Percentiles rank a stretch among this genome's conserved stretches.
phyloP scores from a whole-genome alignment of 1,140 invertebrate genomes.

The Eriosoma lanigerum region DNA sequence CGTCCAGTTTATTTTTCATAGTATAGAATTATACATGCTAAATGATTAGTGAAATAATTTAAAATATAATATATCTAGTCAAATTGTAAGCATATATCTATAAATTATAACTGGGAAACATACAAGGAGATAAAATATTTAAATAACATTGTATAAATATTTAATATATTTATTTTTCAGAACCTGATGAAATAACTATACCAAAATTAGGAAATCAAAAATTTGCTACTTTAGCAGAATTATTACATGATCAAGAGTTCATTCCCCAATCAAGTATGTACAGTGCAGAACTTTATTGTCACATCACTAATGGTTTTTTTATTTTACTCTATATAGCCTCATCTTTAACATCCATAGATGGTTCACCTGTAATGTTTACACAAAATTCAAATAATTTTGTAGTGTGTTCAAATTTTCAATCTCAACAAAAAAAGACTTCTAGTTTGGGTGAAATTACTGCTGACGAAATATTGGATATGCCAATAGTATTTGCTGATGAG shows the following conservation, averaged over 20 bases:
- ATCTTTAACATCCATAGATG: neutral
- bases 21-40: too few relatives aligned
- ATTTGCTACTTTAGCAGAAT: conserved; percentile 35
- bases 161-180: conserved; percentile 22
- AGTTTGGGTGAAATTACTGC: conserved; percentile 37
- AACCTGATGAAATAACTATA: conserved; percentile 13
- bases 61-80: too few relatives aligned
- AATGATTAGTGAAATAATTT: too few relatives aligned
- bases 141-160: neutral
- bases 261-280: conserved; percentile 25
- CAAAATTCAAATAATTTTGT: conserved; percentile 9
- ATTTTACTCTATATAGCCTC: neutral
- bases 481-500: conserved; percentile 48
- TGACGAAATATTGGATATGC: conserved; percentile 46
- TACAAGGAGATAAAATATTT: too few relatives aligned
- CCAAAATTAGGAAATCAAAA: conserved; percentile 47
- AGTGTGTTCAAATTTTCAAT: conserved; percentile 37
- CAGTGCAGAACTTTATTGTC: neutral
- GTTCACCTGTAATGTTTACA: conserved; percentile 13
- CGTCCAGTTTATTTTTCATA: too few relatives aligned
- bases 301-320: neutral
- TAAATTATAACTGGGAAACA: too few relatives aligned
- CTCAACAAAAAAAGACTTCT: conserved; percentile 8
- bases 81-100: too few relatives aligned
- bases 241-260: conserved; percentile 13